Evolutionary conservation across 2,888 invertebrate genomes (phyloP), one percentile per base, ranked within the genome.

Genomic region (Cosmopolites sordidus): DNA sequence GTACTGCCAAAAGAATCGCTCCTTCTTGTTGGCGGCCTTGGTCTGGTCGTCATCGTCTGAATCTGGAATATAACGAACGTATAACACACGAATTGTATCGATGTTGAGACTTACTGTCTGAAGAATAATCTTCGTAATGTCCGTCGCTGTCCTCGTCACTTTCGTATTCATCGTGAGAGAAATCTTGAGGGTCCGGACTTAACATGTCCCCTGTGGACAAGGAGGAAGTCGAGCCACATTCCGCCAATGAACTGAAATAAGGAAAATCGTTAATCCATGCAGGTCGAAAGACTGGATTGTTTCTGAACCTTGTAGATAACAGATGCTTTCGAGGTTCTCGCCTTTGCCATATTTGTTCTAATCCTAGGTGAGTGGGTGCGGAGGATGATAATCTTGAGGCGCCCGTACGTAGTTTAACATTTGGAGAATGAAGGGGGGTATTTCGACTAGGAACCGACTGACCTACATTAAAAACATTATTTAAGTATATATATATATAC

Each of bases 1-100:
- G 74, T 98, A 98, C 73, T 97, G 97, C 97, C 98, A 98, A 73
- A 98, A 97, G 75, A 82, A 96, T 56, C 87, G 81, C 68, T 93
- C 92, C 63, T 86, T 89, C 72, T 89, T 91, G 45, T 64, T 65
- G 40, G 46, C 51, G 16, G 54, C 44, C 1, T 55, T 46, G 9
- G 79, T 73, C 30, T 78, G 76, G 56, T 84, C 84, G 61, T 84
- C 79, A 45, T 76, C 83, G 68, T 83, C 84, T 12, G 84, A 83
- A 67, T 86, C 85, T 81, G 71, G 2, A 37, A 54, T 22, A 22
- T 22, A 22, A 22, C n/a, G 37, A 27, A 38, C n/a, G 11, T 3
- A 33, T 6, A 12, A 9, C 37, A n/a, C 37, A n/a, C n/a, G n/a
- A 4, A 37, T 37, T n/a, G 14, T n/a, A 12, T n/a, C n/a, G n/a